Base-by-base conservation (phyloP, 2,113 vertebrate species). In the Hypomesus transpacificus region DNA sequence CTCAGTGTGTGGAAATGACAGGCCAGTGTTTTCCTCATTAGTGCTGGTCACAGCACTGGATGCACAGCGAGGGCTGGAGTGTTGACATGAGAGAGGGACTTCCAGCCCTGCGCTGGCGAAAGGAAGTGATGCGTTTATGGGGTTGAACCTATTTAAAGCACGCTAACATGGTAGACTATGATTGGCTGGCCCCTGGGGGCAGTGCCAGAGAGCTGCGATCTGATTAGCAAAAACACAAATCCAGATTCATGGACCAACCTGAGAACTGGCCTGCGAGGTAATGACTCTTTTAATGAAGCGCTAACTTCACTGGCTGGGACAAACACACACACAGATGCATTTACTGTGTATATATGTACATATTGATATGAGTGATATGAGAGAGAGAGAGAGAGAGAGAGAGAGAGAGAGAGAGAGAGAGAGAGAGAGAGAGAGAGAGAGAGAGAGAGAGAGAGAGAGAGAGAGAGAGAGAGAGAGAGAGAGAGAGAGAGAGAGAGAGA, bases 211-310 rank as follows among this genome's bases (percentile, higher is more conserved):
- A 67, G 68, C 56, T 31, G 50, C 83, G 74, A 90, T 86, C 79
- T 66, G 76, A 90, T 90, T 82, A 87, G 60, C 61, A 6, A n/a
- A 21, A 22, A n/a, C 59, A 66, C 56, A 86, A 86, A 81, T 81
- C 78, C 80, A 67, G 18, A 88, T 83, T 86, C 80, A 87, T 83
- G 61, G 68, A 72, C 69, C 8, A 2, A 52, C 75, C 28, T 74
- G 67, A 26, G 24, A 79, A 73, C 76, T 60, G 53, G 16, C 22
- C 4, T 52, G 69, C 74, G 39, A 75, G 63, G 73, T 68, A 69
- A 76, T 0, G 67, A 67, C 21, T 4, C 17, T 72, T 72, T 59
- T 79, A 71, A 84, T 73, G 62, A 74, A 69, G 26, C 70, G 16
- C 34, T 61, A 76, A 74, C 75, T 76, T 68, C 66, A 82, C 71